A percentile compares a stretch with the other conserved stretches of the same genome.
Conservation (phyloP, 2,888 invertebrate species). For the Macaria notata region DNA sequence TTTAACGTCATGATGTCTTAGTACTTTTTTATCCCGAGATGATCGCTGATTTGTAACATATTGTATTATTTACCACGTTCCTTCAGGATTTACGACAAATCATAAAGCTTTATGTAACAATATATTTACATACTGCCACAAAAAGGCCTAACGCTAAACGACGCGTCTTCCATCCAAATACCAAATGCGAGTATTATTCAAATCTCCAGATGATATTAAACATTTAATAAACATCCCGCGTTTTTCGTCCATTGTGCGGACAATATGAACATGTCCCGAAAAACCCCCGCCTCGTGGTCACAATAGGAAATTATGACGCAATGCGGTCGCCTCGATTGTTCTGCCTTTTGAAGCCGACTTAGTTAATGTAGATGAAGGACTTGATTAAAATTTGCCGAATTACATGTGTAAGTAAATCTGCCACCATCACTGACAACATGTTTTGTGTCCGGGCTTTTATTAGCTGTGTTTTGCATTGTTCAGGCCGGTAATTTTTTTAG, state of each 20-base stretch:
- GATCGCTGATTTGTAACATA: too few species aligned
- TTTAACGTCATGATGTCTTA: too few species aligned
- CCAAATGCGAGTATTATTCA: slow-evolving; percentile 10
- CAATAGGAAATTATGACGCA: slow-evolving; percentile 26
- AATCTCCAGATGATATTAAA: slow-evolving; percentile 19
- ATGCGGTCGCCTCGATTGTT: slow-evolving; percentile 22
- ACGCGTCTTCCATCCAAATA: slow-evolving; percentile 10
- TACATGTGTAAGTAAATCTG: too few species aligned
- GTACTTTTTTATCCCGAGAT: too few species aligned
- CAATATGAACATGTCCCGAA: slow-evolving; percentile 20
- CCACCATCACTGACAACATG: too few species aligned
- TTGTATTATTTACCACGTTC: too few species aligned
- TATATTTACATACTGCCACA: not conserved
- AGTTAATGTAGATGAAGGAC: not conserved
- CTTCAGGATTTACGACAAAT: too few species aligned
- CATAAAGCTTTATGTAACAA: too few species aligned
- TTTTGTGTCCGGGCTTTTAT: too few species aligned
- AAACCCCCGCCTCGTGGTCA: slow-evolving; percentile 19
- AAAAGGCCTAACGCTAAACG: slow-evolving; percentile 7
- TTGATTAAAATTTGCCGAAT: not conserved
- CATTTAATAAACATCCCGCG: slow-evolving; percentile 20
- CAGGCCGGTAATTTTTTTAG: too few species aligned
- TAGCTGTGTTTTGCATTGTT: too few species aligned
- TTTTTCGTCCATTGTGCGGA: slow-evolving; percentile 21
- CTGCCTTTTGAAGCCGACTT: slow-evolving; percentile 19